These are phyloP conservation scores for Rhynchopsitta pachyrhyncha DNA, from an alignment of 2,113 vertebrate genomes.

Conservation along the genomic window DNA sequence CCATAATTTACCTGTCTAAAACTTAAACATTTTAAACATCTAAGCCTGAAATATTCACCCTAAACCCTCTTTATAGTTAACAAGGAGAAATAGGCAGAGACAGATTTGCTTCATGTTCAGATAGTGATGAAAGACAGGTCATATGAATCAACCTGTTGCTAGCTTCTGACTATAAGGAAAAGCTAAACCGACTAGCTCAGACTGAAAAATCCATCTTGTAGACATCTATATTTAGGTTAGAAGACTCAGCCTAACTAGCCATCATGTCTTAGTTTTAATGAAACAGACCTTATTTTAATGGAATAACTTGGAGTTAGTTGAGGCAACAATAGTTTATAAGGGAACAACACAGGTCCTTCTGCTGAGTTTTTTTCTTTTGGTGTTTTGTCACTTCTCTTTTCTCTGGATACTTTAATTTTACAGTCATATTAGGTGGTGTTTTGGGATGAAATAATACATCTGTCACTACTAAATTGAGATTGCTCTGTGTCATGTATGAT, in stretches of 20 bases:
- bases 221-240: not conserved
- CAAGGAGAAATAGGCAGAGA: not conserved
- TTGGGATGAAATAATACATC: not conserved
- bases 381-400: not conserved
- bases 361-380: not conserved
- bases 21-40: not conserved
- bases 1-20: not conserved
- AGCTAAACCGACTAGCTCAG: not conserved
- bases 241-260: not conserved
- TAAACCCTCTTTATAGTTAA: not conserved
- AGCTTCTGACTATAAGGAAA: not conserved
- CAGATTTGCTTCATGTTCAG: not conserved
- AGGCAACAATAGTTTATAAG: not conserved
- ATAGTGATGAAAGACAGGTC: not conserved
- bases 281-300: not conserved
- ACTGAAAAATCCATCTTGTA: not conserved
- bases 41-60: not conserved
- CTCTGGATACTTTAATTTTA: not conserved
- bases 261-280: not conserved
- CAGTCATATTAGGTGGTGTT: not conserved
- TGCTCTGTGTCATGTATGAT: accelerated
- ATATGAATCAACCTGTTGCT: not conserved
- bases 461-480: not conserved
- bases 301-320: not conserved
- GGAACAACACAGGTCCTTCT: not conserved